These are phyloP conservation scores for Acrobasis consociella DNA, from an alignment of 2,888 invertebrate genomes.

Conservation along the genomic window DNA sequence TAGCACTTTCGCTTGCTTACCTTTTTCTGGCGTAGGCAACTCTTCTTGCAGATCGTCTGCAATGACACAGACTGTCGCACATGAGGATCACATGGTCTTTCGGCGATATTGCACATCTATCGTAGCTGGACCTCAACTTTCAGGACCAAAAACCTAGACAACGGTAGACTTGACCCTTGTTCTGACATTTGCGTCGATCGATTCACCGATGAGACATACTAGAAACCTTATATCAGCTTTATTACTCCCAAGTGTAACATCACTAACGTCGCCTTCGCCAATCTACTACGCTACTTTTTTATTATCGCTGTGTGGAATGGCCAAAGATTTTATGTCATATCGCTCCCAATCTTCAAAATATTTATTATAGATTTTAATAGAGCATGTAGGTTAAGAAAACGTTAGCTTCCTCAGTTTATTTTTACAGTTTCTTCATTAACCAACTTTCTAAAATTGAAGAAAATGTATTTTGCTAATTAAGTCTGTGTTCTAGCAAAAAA, in stretches of 20 bases:
- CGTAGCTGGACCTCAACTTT: too few relatives aligned
- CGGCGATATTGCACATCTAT: too few relatives aligned
- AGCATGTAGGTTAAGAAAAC: constrained; percentile 13
- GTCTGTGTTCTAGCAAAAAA: not conserved
- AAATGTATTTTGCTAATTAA: not conserved
- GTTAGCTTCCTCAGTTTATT: constrained; percentile 4
- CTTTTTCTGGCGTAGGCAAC: too few relatives aligned
- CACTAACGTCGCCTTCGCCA: constrained; percentile 2
- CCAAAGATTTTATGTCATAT: not conserved
- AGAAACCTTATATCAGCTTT: constrained; percentile 68
- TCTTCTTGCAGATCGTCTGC: too few relatives aligned
- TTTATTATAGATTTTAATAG: constrained; percentile 9
- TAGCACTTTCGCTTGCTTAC: too few relatives aligned
- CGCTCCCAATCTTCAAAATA: constrained; percentile 3
- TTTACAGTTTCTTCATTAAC: constrained; percentile 21
- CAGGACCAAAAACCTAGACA: constrained; percentile 24
- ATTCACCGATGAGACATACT: constrained; percentile 55
- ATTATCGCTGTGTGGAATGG: not conserved
- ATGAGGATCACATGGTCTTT: too few relatives aligned
- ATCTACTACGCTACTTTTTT: not conserved
- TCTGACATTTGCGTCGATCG: constrained; percentile 66
- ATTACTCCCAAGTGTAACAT: constrained; percentile 52
- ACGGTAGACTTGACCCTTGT: constrained; percentile 45
- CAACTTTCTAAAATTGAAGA: not conserved
- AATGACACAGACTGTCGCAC: too few relatives aligned